Evolutionary conservation across 2,888 invertebrate species (phyloP).

Genomic region (Mesopsocus fuscifrons): DNA sequence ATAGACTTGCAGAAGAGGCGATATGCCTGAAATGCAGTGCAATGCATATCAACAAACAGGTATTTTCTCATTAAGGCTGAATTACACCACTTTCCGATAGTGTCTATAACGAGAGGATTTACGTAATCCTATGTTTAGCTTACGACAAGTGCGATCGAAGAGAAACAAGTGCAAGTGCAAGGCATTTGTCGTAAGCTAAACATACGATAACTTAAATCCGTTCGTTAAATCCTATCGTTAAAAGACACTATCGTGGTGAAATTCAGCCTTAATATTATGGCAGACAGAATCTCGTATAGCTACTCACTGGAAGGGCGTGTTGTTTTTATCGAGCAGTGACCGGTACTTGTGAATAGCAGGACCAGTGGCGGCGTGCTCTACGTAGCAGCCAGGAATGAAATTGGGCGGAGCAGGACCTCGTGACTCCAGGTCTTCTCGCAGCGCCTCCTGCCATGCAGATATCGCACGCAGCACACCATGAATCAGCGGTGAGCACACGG

Average conservation of each 20-base stretch:
- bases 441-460: constrained; percentile 71
- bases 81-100: no score
- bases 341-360: constrained; percentile 85
- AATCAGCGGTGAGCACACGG: constrained; percentile 82
- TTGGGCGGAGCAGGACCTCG: constrained; percentile 62
- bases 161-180: no score
- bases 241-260: no score
- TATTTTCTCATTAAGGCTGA: background rate
- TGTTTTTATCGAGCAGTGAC: constrained; percentile 75
- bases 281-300: no score
- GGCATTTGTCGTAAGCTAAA: no score
- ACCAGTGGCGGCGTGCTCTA: constrained; percentile 51
- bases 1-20: background rate
- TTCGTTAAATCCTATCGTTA: no score
- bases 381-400: constrained; percentile 81
- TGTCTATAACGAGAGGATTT: no score
- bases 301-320: constrained; percentile 76
- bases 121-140: no score
- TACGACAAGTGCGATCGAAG: no score
- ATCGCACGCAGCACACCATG: constrained; percentile 74
- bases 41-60: background rate
- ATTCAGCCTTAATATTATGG: no score
- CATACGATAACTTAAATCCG: no score
- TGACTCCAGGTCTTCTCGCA: constrained; percentile 55
- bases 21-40: background rate